Evolutionary conservation across 2,888 invertebrate genomes (phyloP).

Genomic region (Amblyjoppa proteus): DNA sequence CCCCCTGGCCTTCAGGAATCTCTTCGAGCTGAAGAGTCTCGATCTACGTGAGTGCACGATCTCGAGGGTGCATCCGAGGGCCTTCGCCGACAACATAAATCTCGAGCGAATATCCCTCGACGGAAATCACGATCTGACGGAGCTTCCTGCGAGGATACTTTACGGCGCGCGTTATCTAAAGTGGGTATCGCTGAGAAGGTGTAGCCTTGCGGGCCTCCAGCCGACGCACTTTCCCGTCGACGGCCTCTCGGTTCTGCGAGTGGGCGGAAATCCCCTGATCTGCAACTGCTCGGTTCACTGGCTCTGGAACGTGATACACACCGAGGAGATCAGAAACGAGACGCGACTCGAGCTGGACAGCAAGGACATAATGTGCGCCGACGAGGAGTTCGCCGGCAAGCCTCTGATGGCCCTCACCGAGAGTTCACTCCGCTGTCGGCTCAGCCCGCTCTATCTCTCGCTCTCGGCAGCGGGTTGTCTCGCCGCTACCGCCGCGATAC

Average conservation of each 20-base stretch:
- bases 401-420: constrained; percentile 80
- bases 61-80: constrained; percentile 90
- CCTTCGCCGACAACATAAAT: constrained; percentile 94
- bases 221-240: constrained; percentile 94
- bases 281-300: constrained; percentile 95
- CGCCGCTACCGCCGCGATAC: constrained; percentile 79
- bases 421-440: constrained; percentile 79
- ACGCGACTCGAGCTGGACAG: constrained; percentile 83
- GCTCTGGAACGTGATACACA: constrained; percentile 91
- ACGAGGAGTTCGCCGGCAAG: constrained; percentile 82
- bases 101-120: constrained; percentile 92
- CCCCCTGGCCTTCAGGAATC: constrained; percentile 93
- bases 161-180: constrained; percentile 93
- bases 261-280: constrained; percentile 93
- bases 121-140: constrained; percentile 90
- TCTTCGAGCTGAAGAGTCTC: constrained; percentile 92
- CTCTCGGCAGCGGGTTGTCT: constrained; percentile 83
- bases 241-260: constrained; percentile 90
- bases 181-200: constrained; percentile 91
- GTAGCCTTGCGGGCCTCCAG: constrained; percentile 91
- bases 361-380: constrained; percentile 81
- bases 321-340: constrained; percentile 82
- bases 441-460: constrained; percentile 82
- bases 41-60: constrained; percentile 87
- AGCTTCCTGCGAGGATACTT: constrained; percentile 93